Evolutionary conservation across 2,888 invertebrate genomes (phyloP).

Genomic region (Heliconius hortense): DNA sequence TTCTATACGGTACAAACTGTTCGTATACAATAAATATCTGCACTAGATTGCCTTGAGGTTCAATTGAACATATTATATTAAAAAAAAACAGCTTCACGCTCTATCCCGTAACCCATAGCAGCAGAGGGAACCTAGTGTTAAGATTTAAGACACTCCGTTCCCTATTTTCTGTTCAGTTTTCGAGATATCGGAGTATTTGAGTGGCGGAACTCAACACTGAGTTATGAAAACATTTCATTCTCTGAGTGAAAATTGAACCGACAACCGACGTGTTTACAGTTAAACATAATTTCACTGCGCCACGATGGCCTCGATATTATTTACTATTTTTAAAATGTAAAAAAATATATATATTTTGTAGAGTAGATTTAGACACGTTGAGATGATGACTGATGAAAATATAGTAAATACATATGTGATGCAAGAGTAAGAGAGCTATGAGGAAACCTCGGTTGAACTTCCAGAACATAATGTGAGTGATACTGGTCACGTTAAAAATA

Average conservation of each 20-base stretch:
- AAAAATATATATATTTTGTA: too few species aligned
- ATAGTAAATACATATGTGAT: not conserved
- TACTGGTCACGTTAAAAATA: not conserved
- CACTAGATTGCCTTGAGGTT: conserved; percentile 35
- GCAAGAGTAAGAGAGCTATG: not conserved
- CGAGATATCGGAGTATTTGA: not conserved
- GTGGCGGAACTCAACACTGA: not conserved
- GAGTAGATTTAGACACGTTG: too few species aligned
- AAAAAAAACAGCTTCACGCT: not conserved
- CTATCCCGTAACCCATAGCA: too few species aligned
- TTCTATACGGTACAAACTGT: conserved; percentile 10
- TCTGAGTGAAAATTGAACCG: not conserved
- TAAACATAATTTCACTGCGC: too few species aligned
- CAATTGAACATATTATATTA: not conserved
- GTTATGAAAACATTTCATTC: not conserved
- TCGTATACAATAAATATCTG: not conserved
- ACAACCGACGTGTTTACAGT: not conserved
- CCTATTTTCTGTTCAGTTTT: not conserved
- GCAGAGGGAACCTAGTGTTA: too few species aligned
- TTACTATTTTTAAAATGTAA: too few species aligned
- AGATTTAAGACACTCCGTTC: too few species aligned
- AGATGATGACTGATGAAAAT: not conserved
- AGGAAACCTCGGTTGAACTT: not conserved
- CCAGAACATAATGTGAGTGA: not conserved
- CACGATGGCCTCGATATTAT: too few species aligned